Evolutionary conservation across 2,888 invertebrate genomes (phyloP).

Genomic region (Xestia ashworthii): DNA sequence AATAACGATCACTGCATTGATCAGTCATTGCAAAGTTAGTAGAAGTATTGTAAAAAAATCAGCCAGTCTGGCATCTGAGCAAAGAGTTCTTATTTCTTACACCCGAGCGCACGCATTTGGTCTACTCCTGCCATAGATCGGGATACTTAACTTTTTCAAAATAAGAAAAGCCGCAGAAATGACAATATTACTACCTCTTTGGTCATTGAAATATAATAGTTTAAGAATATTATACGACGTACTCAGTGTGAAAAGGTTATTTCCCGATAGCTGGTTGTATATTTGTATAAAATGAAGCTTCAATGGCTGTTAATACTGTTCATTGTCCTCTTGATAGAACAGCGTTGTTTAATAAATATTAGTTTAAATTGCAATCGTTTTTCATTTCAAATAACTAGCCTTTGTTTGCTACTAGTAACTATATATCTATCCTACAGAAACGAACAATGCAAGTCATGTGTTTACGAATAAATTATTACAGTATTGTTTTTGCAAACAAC

Average conservation of each 20-base stretch:
- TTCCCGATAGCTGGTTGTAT: background rate
- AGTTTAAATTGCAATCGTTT: conserved; percentile 23
- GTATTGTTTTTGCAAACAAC: conserved; percentile 2
- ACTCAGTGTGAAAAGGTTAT: conserved; percentile 1
- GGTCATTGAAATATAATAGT: background rate
- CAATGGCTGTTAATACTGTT: conserved; percentile 28
- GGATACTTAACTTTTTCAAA: conserved; percentile 19
- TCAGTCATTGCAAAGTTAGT: background rate
- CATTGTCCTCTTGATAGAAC: conserved; percentile 45
- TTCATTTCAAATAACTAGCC: conserved; percentile 52
- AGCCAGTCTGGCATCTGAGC: no score
- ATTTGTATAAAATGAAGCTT: conserved; percentile 17
- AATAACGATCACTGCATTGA: background rate
- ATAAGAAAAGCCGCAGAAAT: background rate
- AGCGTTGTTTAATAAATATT: conserved; percentile 31
- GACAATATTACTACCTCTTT: background rate
- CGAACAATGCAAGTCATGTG: conserved; percentile 50
- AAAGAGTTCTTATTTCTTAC: background rate
- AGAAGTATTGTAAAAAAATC: background rate
- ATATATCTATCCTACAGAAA: conserved; percentile 37
- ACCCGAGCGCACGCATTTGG: background rate
- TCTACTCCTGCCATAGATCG: background rate
- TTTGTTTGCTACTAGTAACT: conserved; percentile 35
- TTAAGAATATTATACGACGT: background rate
- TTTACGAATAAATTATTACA: background rate